Evolutionary conservation across 2,888 invertebrate genomes (phyloP), one percentile per base, ranked within the genome.

Genomic region (Euclidia mi): DNA sequence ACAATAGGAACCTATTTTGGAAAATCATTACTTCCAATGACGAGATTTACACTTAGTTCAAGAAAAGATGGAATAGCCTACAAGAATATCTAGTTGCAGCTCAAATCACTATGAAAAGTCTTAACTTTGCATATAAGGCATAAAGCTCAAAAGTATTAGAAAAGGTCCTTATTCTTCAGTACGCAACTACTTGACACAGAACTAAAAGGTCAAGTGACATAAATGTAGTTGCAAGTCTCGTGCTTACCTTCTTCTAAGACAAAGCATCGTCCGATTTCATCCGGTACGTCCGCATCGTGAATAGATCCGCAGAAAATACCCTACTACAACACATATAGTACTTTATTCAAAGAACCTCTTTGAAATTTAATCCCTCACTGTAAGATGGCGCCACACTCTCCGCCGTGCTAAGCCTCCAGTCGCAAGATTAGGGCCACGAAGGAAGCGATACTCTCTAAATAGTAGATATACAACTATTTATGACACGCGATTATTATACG

Each of bases 331-430:
- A 62, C 31, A 67, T 51, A 20, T 43, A 57, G 48, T 50, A 58
- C 57, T 45, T 53, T 62, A 77, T 73, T 66, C 61, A 75, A 81
- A 84, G 84, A 81, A 78, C 73, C 79, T 84, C 82, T 85, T 85
- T 85, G 82, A 82, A 82, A 84, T 85, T 84, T 87, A 88, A 87
- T 87, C 83, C 84, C 74, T 69, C 71, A 73, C 70, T 72, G 48
- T 82, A 85, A 88, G 87, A 87, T 84, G 85, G 85, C 82, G 87
- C 52, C 79, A 60, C 65, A 66, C 78, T 75, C 58, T 56, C 58
- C 71, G 50, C 60, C 68, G 76, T 73, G 81, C 77, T 82, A 84
- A 86, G 86, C 81, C 81, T 82, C 76, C 65, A 69, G 64, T 75
- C 67, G 64, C 32, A 38, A 71, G 76, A 79, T 77, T 81, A 74